Percentiles rank a stretch among this genome's conserved stretches.
phyloP scores from a whole-genome alignment of 2,888 invertebrate genomes.

The Ochlodes sylvanus region DNA sequence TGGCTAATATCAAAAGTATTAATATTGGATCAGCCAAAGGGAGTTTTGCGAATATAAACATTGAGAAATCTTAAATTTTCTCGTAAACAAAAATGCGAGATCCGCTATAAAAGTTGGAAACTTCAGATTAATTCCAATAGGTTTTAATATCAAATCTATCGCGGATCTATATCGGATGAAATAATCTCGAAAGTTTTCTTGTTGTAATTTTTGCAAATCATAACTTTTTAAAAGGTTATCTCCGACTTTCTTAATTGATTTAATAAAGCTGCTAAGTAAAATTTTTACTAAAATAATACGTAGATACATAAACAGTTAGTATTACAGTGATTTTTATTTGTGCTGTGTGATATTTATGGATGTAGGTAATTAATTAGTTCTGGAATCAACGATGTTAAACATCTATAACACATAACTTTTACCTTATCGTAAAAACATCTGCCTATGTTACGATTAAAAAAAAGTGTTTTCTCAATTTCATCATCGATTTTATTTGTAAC shows the following conservation, averaged over 20 bases:
- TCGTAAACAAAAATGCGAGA: slow-evolving; percentile 19
- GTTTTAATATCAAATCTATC: slow-evolving; percentile 22
- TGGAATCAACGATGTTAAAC: too few relatives aligned
- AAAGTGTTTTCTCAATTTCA: too few relatives aligned
- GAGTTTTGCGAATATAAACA: slow-evolving; percentile 24
- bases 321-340: too few relatives aligned
- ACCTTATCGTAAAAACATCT: too few relatives aligned
- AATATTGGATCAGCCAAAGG: slow-evolving; percentile 16
- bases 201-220: slow-evolving; percentile 20
- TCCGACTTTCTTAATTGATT: slow-evolving; percentile 8
- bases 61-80: slow-evolving; percentile 19
- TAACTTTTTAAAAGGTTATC: slow-evolving; percentile 6
- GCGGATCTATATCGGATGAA: background rate
- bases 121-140: slow-evolving; percentile 24
- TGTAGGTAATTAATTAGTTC: too few relatives aligned
- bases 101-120: slow-evolving; percentile 20
- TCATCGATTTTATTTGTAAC: too few relatives aligned
- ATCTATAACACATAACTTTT: too few relatives aligned
- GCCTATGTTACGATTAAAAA: too few relatives aligned
- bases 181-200: slow-evolving; percentile 1
- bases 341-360: too few relatives aligned
- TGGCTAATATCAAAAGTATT: slow-evolving; percentile 16
- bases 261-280: background rate
- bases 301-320: too few relatives aligned
- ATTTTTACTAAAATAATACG: too few relatives aligned